Evolutionary conservation across 2,888 invertebrate species (phyloP).

Genomic region (Parthenolecanium corni): DNA sequence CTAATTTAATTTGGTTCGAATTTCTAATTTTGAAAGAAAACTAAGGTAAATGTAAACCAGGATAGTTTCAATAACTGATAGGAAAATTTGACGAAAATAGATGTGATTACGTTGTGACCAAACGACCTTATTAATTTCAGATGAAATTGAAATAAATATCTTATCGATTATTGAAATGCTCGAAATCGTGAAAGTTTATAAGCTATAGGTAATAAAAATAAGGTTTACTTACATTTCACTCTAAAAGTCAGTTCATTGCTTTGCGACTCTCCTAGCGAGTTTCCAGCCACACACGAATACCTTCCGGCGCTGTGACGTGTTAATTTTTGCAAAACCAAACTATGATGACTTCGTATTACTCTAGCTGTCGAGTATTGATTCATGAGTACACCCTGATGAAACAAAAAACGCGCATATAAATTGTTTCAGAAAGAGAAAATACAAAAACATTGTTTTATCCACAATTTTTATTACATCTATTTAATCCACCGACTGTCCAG

Average conservation of each 20-base stretch:
- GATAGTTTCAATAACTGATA: too few relatives aligned
- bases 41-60: too few relatives aligned
- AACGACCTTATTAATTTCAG: too few relatives aligned
- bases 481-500: too few relatives aligned
- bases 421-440: neutral
- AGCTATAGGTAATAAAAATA: too few relatives aligned
- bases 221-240: slow-evolving; percentile 72
- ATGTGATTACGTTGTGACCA: too few relatives aligned
- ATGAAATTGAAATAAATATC: too few relatives aligned
- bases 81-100: too few relatives aligned
- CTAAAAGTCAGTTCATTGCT: slow-evolving; percentile 74
- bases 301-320: slow-evolving; percentile 72
- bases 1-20: too few relatives aligned
- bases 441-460: neutral
- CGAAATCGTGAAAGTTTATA: neutral
- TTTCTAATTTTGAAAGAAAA: too few relatives aligned
- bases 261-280: slow-evolving; percentile 75
- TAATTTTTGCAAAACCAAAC: slow-evolving; percentile 79
- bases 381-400: slow-evolving; percentile 59
- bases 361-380: slow-evolving; percentile 78
- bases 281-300: slow-evolving; percentile 79
- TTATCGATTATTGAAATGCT: neutral
- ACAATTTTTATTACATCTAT: too few relatives aligned
- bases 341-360: slow-evolving; percentile 83
- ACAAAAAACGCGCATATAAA: slow-evolving; percentile 30